Evolutionary conservation across 2,113 vertebrate species (phyloP), one percentile per base, ranked within the genome.

Genomic region (Xenopus borealis): DNA sequence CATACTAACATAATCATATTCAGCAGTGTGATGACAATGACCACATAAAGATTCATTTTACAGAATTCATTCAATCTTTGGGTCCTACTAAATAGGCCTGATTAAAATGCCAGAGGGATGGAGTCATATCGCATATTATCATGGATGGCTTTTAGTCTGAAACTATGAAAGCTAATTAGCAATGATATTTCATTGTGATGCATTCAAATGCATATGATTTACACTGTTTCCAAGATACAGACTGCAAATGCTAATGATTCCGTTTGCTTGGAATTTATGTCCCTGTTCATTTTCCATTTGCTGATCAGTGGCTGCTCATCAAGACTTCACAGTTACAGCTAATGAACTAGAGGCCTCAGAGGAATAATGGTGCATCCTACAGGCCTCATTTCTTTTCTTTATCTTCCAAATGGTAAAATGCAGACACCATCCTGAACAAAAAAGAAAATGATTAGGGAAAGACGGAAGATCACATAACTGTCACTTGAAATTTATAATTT

Each of bases 151-250:
- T 91, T 87, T 89, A 88, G 84, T 83, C 82, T 86, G 82, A 89
- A 83, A 86, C 86, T 89, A 93, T 93, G 91, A 94, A 91, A 91
- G 89, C 89, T 89, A 94, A 93, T 94, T 93, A 91, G 88, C 85
- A 88, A 90, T 89, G 89, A 90, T 92, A 89, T 90, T 92, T 90
- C 90, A 88, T 85, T 89, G 86, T 86, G 84, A 86, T 89, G 89
- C 83, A 90, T 85, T 86, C 89, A 83, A 83, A 86, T 84, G 87
- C 83, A 85, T 91, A 89, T 93, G 91, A 94, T 91, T 92, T 89
- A 89, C 86, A 82, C 65, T 81, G 86, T 90, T 92, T 89, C 84
- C 80, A 85, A 84, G 87, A 89, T 86, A 85, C 88, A 88, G 80
- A 84, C 86, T 45, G 88, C 85, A 90, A 93, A 92, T 92, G 91